Base-by-base conservation (phyloP, 2,888 invertebrate species). In the Nomada fucata region DNA sequence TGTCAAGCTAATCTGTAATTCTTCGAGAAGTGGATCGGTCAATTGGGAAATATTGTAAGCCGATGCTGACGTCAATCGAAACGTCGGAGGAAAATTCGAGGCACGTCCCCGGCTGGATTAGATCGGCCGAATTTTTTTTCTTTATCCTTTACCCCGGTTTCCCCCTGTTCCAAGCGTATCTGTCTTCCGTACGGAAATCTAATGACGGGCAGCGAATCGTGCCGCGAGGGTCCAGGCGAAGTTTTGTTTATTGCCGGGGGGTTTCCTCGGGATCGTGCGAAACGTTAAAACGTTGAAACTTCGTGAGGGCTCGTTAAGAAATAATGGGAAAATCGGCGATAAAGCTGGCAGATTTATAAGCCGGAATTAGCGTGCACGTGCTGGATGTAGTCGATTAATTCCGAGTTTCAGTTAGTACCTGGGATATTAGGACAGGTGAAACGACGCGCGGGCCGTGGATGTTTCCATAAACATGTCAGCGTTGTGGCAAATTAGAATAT, bases 391-490 rank as follows among this genome's bases (percentile, higher is more conserved):
- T 50, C 53, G 74, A 77, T 81, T 76, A 82, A 80, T 80, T 68
- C 26, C 65, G 42, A 67, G 59, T 50, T 69, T 68, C 23, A 52
- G 36, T 65, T 47, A 50, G 11, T 44, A 29, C 18, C 44, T 52
- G 67, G 81, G 73, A 76, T 73, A 73, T 73, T 69, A 65, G 77
- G 73, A 47, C 50, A 10, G 50, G 59, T 44, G 26, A 74, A 68
- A 78, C 47, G 68, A 69, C 67, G 53, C 70, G 67, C 67, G 71
- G 60, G 82, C 60, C 76, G 47, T 70, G 78, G 71, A 82, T 77
- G 74, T 83, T 83, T 83, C 82, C 83, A 83, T 82, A 82, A 82
- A 83, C 82, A 82, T 83, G 82, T 83, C 82, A 70, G 52, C 82
- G 53, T 77, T 70, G 67, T 47, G 71, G 82, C 82, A 71, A 83